phyloP scores from a whole-genome alignment of 2,797 vertebrate species.

The Gobionotothen gibberifrons region DNA sequence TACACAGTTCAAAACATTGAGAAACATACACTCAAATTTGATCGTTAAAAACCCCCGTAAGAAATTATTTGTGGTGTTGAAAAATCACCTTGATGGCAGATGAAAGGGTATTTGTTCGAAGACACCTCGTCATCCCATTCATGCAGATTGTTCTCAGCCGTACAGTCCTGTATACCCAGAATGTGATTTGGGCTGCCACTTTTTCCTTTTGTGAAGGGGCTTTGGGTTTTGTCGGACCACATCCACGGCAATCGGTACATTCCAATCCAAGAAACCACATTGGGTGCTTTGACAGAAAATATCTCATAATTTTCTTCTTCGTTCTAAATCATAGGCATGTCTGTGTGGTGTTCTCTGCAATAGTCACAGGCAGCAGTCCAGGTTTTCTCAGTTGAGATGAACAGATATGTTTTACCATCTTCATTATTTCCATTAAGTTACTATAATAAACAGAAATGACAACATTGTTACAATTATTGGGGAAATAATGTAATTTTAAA shows the following conservation, averaged over 20 bases:
- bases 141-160: rapidly evolving
- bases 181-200: rapidly evolving
- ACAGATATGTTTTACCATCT: background rate
- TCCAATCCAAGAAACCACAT: background rate
- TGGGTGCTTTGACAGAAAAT: background rate
- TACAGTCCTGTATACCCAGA: background rate
- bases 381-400: rapidly evolving
- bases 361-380: conserved; percentile 5
- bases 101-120: rapidly evolving
- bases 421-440: background rate
- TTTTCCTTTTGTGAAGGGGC: background rate
- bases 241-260: conserved; percentile 29
- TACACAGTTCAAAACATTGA: background rate
- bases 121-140: rapidly evolving
- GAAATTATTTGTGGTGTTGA: background rate
- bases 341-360: conserved; percentile 30
- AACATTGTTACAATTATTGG: background rate
- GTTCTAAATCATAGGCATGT: conserved; percentile 19
- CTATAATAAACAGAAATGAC: conserved; percentile 11
- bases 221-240: conserved; percentile 29
- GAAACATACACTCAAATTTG: background rate
- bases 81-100: conserved; percentile 38
- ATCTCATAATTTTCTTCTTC: background rate
- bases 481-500: no score
- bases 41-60: background rate